phyloP scores from a whole-genome alignment of 2,797 vertebrate genomes.

The Nasua narica region DNA sequence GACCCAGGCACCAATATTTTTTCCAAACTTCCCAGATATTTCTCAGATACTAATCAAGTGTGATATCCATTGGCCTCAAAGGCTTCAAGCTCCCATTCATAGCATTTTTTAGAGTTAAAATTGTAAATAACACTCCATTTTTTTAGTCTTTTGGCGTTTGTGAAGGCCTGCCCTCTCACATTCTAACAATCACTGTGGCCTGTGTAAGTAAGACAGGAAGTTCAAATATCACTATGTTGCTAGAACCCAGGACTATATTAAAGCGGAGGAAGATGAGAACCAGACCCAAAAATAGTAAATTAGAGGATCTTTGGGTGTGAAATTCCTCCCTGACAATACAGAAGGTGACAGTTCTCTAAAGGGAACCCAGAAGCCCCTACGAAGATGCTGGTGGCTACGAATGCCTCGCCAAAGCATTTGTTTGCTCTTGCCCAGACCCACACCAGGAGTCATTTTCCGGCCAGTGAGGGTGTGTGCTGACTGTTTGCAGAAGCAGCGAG shows the following conservation, averaged over 20 bases:
- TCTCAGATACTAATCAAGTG: not conserved
- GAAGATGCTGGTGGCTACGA: not conserved
- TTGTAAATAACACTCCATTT: not conserved
- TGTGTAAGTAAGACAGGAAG: not conserved
- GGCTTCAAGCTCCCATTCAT: not conserved
- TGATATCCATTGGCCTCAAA: not conserved
- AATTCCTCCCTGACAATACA: not conserved
- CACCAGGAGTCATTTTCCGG: conserved; percentile 48
- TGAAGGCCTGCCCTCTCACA: not conserved
- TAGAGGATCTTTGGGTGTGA: not conserved
- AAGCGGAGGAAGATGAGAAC: not conserved
- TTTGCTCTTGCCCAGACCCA: conserved; percentile 20
- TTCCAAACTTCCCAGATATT: not conserved
- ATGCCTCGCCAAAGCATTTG: conserved; percentile 5
- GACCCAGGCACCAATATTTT: not conserved
- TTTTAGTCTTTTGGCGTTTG: not conserved
- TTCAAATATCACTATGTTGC: not conserved
- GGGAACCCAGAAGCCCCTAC: not conserved
- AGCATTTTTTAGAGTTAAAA: conserved; percentile 10
- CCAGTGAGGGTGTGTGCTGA: not conserved
- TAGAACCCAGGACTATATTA: not conserved
- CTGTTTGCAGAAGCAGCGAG: conserved; percentile 19
- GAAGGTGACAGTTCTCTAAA: conserved; percentile 8
- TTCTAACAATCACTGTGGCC: not conserved
- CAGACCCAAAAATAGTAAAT: not conserved